Base-by-base conservation (phyloP, 2,888 invertebrate species). In the Neuroscelio doddi region DNA sequence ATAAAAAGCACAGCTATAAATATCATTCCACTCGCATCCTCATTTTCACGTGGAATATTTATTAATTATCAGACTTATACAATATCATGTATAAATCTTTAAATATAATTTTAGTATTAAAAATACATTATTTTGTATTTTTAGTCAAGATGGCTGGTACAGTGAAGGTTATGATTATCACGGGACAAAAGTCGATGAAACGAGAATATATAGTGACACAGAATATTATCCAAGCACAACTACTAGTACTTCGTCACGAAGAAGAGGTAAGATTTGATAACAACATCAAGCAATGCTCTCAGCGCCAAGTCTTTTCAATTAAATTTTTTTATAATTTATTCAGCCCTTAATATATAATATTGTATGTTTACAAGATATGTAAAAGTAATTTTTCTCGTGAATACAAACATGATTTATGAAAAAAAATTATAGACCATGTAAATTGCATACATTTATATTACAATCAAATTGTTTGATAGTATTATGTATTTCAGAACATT, bases 71-170 rank as follows among this genome's bases (percentile, higher is more conserved):
- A 21, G 21, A 21, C 21, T 21, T 21, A 21, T 21, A 21, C 21
- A 3, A 3, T 21, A 21, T 21, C 21, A 21, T 21, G 21, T 21
- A 21, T 21, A 21, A 21, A 2, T 21, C 21, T 21, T 21, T 2
- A 21, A 21, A 5, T 5, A 8, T 44, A 14, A 39, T 47, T 65
- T n/a, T 42, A 47, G 49, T 49, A 44, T 49, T 62, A 62, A 63
- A 1, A 55, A 55, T 3, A 27, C 8, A 7, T 53, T 67, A 27
- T 65, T 55, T 69, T 69, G 65, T 75, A 59, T 68, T 87, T 87
- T 71, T 83, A 88, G 88, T 75, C 87, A 87, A 82, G 87, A 88
- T 59, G 85, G 85, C 51, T 88, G 88, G 88, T 86, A 86, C 76
- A 87, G 87, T 73, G 88, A 87, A 73, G 86, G 87, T 53, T 86